Base-by-base conservation (phyloP, 1,140 invertebrate species). In the Pectinophora gossypiella region DNA sequence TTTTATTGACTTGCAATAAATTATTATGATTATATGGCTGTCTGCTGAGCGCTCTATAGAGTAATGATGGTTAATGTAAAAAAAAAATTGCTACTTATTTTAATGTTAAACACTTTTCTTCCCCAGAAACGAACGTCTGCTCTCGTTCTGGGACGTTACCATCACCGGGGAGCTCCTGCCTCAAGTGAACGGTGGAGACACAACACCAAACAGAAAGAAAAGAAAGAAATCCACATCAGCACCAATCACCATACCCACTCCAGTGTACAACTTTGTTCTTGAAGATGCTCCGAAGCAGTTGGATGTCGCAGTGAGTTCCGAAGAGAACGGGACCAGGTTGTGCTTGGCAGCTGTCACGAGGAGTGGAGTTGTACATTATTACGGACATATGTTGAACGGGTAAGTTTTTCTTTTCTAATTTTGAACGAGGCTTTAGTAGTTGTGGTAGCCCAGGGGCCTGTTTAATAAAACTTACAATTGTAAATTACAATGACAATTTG, bases 311-410 rank as follows among this genome's bases (percentile, higher is more conserved):
- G 50, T 88, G 45, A 61, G 86, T 47, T 60, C 70, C n/a, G 77
- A 83, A 2, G 85, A 88, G 36, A 86, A 88, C 0, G 61, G 56
- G 0, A 71, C 65, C 1, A 75, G 82, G 21, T 61, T 93, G 2
- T 81, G 89, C 49, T 64, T 95, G 23, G 89, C 89, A 5, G 92
- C 92, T 10, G 90, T 92, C 0, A 95, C 94, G 0, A 90, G 91
- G 59, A 93, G 90, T 75, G 95, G 95, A 12, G 91, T 93, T 35
- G 90, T 94, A 40, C 91, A 96, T 75, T 85, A 95, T 23, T 97
- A 95, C 81, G 90, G 92, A 59, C 92, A 94, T 59, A 91, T 91
- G 56, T 83, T 93, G 35, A 95, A 95, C 87, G 93, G 93, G 89
- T 93, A 80, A 84, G 72, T 73, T 44, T 56, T 49, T 53, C 40